These are phyloP conservation scores for Mantis religiosa DNA, from an alignment of 2,888 invertebrate species.

Conservation along the genomic window DNA sequence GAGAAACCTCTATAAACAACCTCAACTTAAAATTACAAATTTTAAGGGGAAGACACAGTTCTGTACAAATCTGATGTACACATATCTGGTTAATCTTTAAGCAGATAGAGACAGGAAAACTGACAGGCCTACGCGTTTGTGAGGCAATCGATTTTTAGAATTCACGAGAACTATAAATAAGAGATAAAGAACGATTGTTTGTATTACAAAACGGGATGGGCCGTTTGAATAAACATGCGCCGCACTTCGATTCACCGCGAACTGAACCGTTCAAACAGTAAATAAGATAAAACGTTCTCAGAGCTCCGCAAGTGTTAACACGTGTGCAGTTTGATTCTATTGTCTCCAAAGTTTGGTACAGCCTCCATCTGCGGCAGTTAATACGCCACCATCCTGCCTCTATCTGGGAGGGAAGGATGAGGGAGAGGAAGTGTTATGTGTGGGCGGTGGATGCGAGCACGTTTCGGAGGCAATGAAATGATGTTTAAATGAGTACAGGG, in stretches of 20 bases:
- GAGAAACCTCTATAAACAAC: too few relatives aligned
- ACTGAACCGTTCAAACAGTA: not conserved
- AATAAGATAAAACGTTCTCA: not conserved
- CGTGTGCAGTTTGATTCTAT: not conserved
- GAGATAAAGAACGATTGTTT: not conserved
- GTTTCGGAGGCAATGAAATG: too few relatives aligned
- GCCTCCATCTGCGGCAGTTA: too few relatives aligned
- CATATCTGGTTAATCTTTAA: too few relatives aligned
- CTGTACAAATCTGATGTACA: too few relatives aligned
- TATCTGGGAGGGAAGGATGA: too few relatives aligned
- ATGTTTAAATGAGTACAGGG: too few relatives aligned
- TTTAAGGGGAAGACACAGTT: too few relatives aligned
- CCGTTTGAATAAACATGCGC: not conserved
- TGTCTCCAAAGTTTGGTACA: not conserved
- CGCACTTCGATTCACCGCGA: not conserved
- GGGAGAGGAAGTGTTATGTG: too few relatives aligned
- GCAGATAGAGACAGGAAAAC: not conserved
- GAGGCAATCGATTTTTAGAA: not conserved
- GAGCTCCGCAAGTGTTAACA: not conserved
- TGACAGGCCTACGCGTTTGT: not conserved
- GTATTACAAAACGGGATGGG: not conserved
- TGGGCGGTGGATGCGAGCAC: too few relatives aligned
- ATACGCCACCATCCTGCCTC: too few relatives aligned
- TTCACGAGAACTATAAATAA: conserved; percentile 4
- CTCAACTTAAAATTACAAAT: too few relatives aligned